Conservation (phyloP, 2,888 invertebrate species). For the Eupithecia dodoneata region DNA sequence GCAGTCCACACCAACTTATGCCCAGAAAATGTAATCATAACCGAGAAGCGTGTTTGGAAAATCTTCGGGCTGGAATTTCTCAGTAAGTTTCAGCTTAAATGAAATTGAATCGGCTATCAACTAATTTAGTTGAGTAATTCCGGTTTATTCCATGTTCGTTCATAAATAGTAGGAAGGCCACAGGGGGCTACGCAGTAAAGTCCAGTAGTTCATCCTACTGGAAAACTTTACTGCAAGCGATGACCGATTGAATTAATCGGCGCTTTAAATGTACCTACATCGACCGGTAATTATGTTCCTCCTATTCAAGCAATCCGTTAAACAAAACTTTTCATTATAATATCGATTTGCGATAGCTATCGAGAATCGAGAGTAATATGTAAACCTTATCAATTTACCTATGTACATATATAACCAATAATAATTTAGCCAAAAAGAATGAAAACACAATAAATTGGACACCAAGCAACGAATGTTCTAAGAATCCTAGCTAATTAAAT, state of each 20-base stretch:
- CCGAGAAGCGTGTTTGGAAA: conserved; percentile 98
- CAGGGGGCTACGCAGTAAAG: neutral
- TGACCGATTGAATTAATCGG: neutral
- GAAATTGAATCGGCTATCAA: neutral
- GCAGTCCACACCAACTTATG: conserved; percentile 97
- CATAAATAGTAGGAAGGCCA: neutral
- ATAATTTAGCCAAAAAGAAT: neutral
- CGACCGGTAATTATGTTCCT: neutral
- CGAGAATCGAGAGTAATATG: neutral
- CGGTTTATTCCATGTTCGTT: neutral
- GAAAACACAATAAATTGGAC: neutral
- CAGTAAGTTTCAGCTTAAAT: conserved; percentile 82
- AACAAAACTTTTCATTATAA: neutral
- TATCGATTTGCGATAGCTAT: neutral
- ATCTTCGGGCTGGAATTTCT: conserved; percentile 96
- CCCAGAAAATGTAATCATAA: conserved; percentile 92
- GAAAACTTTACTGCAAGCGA: neutral
- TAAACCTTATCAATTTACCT: neutral
- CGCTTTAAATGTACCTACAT: neutral
- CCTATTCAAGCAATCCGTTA: neutral
- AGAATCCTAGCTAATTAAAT: neutral
- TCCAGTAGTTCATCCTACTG: too few relatives aligned
- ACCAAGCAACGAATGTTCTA: neutral
- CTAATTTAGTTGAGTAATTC: neutral
- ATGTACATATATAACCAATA: neutral